Base-by-base conservation (phyloP, 1,140 invertebrate species). In the Drosophila ananassae region DNA sequence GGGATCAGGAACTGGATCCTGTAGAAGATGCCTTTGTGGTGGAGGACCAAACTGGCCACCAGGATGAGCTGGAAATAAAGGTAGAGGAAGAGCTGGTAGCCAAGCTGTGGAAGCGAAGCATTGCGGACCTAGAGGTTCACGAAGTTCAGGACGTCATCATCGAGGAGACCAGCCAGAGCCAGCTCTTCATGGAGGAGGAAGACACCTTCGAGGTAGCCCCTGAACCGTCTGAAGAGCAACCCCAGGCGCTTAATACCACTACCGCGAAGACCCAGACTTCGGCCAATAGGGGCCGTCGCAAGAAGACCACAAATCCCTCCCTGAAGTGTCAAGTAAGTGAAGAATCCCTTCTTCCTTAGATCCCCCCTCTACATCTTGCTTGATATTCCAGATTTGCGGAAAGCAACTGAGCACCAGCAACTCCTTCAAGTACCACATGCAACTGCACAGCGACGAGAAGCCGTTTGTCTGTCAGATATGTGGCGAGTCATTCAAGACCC, bases 401-500 rank as follows among this genome's bases (percentile, higher is more conserved):
- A 91, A 91, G 56, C 64, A 84, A 22, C 59, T 90, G 1, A 90
- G 87, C 48, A 90, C 85, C 17, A 74, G 24, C 24, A 77, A 77
- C 34, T 90, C 89, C 2, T 90, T 75, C 37, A 91, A 90, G 37
- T 91, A 91, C 44, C 90, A 91, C 51, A 91, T 91, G 90, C 84
- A 89, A 56, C 72, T 91, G 39, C 90, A 91, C 50, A 81, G 89
- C n/a, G 85, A 89, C 13, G 67, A 54, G 7, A 82, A 71, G 7
- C 90, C 89, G 0, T 91, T 53, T 39, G 60, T 58, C 2, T 90
- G 87, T 57, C 52, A 6, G 0, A 67, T 73, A 2, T 90, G 87
- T 30, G 81, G 76, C 2, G 73, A 83, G 5, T 71, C 79, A 10
- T 90, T 90, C 8, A 90, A 90, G 51, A 90, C 87, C 2, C 76